Evolutionary conservation across 2,113 vertebrate genomes (phyloP).

Genomic region (Antechinus flavipes): DNA sequence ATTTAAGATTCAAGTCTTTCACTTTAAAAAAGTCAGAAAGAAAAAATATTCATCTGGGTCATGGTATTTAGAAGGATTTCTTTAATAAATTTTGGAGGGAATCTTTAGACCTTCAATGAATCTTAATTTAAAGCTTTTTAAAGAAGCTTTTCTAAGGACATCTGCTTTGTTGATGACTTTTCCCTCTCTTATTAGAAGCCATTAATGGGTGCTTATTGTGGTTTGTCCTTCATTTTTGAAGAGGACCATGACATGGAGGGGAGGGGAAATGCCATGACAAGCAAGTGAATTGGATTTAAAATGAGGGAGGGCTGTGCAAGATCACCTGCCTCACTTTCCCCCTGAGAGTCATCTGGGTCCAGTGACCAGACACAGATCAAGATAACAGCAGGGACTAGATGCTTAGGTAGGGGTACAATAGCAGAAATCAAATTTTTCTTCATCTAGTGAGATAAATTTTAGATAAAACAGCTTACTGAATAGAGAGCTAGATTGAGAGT

Average conservation of each 20-base stretch:
- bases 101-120: background rate
- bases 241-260: too few relatives aligned
- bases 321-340: too few relatives aligned
- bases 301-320: too few relatives aligned
- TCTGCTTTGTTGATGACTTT: background rate
- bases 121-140: background rate
- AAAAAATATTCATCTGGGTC: background rate
- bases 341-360: too few relatives aligned
- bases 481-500: background rate
- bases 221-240: too few relatives aligned
- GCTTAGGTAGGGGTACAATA: background rate
- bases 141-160: background rate
- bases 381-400: too few relatives aligned
- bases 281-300: too few relatives aligned
- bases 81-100: constrained; percentile 19
- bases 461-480: background rate
- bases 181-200: background rate
- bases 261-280: too few relatives aligned
- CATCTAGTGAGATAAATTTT: background rate
- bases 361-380: too few relatives aligned
- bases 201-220: background rate
- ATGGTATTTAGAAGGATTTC: constrained; percentile 32
- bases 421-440: background rate
- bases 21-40: background rate
- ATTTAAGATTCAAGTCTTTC: background rate